Percentiles rank a stretch among this genome's conserved stretches.
phyloP scores from a whole-genome alignment of 2,113 vertebrate species.

The Plecturocebus donacophilus region DNA sequence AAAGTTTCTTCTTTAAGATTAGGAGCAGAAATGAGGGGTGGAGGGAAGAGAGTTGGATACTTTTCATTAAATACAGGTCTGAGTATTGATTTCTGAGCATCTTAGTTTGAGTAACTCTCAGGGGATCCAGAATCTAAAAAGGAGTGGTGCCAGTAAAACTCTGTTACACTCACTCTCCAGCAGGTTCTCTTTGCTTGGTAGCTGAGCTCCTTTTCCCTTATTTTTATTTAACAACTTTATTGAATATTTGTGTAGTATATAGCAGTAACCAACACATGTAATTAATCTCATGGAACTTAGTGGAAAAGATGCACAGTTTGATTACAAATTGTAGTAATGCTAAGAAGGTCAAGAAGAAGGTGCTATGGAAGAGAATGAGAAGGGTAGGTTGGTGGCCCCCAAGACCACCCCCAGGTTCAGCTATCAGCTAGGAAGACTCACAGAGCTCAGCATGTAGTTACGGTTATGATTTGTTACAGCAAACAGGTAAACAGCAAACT shows the following conservation, averaged over 20 bases:
- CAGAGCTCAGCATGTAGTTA: too few relatives aligned
- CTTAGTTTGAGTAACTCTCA: not conserved
- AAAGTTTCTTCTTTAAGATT: not conserved
- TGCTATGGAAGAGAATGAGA: not conserved
- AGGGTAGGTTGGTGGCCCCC: not conserved
- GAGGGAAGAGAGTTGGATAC: not conserved
- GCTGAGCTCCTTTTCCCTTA: not conserved
- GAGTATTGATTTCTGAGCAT: not conserved
- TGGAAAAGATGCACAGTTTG: not conserved
- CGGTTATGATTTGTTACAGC: not conserved
- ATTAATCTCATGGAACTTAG: not conserved
- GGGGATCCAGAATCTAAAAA: not conserved
- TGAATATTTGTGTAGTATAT: not conserved
- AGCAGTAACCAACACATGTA: not conserved
- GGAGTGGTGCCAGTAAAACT: not conserved
- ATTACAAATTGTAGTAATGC: too few relatives aligned
- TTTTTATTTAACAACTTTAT: not conserved
- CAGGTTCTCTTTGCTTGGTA: not conserved
- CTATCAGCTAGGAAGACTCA: not conserved
- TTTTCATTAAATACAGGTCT: not conserved
- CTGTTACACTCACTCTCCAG: not conserved
- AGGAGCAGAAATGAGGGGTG: not conserved
- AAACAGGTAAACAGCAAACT: not conserved
- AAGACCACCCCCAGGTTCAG: not conserved
- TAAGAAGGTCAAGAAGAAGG: not conserved